Evolutionary conservation across 1,140 invertebrate species (phyloP), one percentile per base, ranked within the genome.

Genomic region (Lepidurus arcticus): DNA sequence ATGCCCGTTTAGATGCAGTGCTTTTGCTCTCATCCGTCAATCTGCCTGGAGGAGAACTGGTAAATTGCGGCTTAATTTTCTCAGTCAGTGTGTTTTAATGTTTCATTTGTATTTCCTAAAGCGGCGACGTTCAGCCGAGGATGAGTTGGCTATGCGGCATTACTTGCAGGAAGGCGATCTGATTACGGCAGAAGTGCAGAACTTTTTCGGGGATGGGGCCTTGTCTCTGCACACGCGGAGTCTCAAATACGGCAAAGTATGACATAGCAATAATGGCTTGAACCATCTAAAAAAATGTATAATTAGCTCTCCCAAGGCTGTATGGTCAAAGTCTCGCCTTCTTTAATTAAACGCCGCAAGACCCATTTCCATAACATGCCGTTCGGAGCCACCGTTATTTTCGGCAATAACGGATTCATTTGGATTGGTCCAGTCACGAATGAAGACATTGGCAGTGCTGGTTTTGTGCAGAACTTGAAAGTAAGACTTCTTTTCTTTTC

Each of bases 141-240:
- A 99, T 89, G 97, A 99, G 85, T 91, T 97, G 83, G 93, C 94
- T 86, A 99, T 99, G 98, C 88, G 97, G 77, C 90, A 92, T 73
- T 97, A 97, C 87, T 85, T 99, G 16, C 91, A 94, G 84, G 97
- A 99, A 87, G 97, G 97, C 34, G 98, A 99, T 87, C 86, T 99
- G 0, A 96, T 99, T 47, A 98, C 95, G 86, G 97, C 97, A 11
- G 96, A 99, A 89, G 97, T 99, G 0, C 94, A 99, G 84, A 95
- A 91, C 85, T 90, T 96, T 24, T 96, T 92, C 84, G 88, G 90
- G 47, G 97, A 99, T 87, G 96, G 97, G 24, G 91, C 93, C 7
- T 84, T 99, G 4, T 96, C 94, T 0, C 87, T 99, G 24, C 96
- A 99, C 83, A 98, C 97, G 0, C 89, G 98, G 85, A 98, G 94